These are phyloP conservation scores for Podarcis cretensis DNA, from an alignment of 2,113 vertebrate genomes.

Conservation along the genomic window DNA sequence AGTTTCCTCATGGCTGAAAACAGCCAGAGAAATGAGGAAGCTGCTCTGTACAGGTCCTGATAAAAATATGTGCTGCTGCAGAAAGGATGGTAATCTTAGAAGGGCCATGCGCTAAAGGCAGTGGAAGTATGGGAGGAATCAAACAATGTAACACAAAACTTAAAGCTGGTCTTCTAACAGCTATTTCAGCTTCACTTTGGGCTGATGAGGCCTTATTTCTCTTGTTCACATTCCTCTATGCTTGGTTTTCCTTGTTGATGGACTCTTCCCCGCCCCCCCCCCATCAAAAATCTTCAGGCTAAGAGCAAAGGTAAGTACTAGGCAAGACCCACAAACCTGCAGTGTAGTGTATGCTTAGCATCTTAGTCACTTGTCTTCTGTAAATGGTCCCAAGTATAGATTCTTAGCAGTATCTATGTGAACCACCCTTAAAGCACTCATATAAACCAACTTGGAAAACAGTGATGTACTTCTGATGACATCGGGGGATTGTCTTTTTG, in stretches of 20 bases:
- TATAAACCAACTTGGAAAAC: conserved; percentile 57
- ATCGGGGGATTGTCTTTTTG: conserved; percentile 48
- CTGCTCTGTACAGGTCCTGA: not conserved
- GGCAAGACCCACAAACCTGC: not conserved
- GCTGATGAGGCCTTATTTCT: conserved; percentile 43
- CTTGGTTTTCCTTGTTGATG: conserved; percentile 51
- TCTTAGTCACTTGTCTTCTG: conserved; percentile 25
- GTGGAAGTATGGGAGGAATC: conserved; percentile 37
- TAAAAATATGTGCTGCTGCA: conserved; percentile 16
- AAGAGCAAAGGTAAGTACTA: conserved; percentile 47
- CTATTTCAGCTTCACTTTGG: conserved; percentile 33
- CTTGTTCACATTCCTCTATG: conserved; percentile 37
- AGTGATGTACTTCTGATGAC: conserved; percentile 59
- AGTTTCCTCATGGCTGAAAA: not conserved
- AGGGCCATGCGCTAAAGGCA: not conserved
- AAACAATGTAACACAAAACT: not conserved
- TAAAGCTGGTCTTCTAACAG: conserved; percentile 41
- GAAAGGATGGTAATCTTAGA: conserved; percentile 17
- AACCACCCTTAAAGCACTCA: conserved; percentile 42
- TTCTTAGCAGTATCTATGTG: conserved; percentile 42
- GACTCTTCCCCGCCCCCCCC: conserved; percentile 38
- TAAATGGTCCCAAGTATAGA: conserved; percentile 50
- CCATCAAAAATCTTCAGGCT: conserved; percentile 32
- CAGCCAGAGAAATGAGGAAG: not conserved
- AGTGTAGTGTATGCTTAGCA: conserved; percentile 45